Evolutionary conservation across 2,888 invertebrate species (phyloP).

Genomic region (Apodemia duryi): DNA sequence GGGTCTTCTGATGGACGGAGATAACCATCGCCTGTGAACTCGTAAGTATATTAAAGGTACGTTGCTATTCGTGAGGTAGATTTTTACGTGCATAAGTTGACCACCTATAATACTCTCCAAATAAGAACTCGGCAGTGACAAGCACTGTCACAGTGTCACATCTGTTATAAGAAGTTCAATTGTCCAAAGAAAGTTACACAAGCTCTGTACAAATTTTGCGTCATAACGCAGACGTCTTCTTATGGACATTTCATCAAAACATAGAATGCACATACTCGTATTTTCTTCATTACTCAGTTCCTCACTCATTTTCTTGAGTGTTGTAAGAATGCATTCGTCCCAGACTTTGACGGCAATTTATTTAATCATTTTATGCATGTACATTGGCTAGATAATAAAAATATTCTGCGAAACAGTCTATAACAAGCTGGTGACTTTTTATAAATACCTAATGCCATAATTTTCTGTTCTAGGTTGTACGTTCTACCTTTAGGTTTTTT

Average conservation of each 20-base stretch:
- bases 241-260: conserved; percentile 5
- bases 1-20: no score
- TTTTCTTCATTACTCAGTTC: not conserved
- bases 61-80: no score
- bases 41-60: no score
- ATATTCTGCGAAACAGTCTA: not conserved
- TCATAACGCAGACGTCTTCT: not conserved
- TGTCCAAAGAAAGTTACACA: no score
- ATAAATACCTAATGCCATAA: not conserved
- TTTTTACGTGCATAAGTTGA: no score
- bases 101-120: no score
- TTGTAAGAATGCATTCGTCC: not conserved
- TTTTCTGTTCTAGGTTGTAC: not conserved
- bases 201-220: not conserved
- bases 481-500: not conserved
- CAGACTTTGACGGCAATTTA: not conserved
- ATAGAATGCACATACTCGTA: not conserved
- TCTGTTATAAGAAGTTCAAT: no score
- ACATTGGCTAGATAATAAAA: not conserved
- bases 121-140: no score
- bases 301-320: not conserved
- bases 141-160: no score
- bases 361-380: not conserved
- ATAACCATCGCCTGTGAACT: no score
- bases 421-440: not conserved